Conservation (phyloP, 1,140 invertebrate genomes). For the Paraescarpia echinospica region DNA sequence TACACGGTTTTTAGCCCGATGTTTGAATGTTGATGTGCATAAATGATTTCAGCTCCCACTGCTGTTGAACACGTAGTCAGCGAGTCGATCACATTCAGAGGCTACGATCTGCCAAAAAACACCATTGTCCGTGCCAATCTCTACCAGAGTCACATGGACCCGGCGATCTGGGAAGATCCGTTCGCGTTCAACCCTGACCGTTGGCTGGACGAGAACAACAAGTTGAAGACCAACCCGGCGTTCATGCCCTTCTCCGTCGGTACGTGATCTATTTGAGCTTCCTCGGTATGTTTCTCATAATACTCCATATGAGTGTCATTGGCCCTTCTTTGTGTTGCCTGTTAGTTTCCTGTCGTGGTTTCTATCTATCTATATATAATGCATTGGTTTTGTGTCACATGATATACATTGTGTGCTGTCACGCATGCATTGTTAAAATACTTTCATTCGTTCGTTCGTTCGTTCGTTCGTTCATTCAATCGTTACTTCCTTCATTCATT, state of each 20-base stretch:
- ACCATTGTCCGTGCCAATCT: constrained; percentile 73
- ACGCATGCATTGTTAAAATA: too few species aligned
- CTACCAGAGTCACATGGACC: constrained; percentile 80
- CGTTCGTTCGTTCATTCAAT: too few species aligned
- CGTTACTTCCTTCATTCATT: too few species aligned
- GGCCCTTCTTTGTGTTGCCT: too few species aligned
- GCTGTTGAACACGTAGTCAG: not conserved
- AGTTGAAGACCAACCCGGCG: not conserved
- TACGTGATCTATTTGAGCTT: not conserved
- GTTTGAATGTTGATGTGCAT: not conserved
- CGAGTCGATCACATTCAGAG: not conserved
- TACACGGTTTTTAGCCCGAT: not conserved
- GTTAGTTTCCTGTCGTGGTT: too few species aligned
- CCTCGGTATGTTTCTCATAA: not conserved
- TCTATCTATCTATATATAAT: too few species aligned
- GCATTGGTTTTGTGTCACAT: too few species aligned
- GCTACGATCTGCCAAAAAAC: constrained; percentile 49
- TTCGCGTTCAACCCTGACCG: constrained; percentile 72
- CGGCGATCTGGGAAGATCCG: constrained; percentile 70
- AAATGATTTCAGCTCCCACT: not conserved
- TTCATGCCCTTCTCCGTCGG: constrained; percentile 12
- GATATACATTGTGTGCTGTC: too few species aligned
- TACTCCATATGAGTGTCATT: not conserved
- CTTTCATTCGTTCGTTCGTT: too few species aligned
- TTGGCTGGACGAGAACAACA: constrained; percentile 34